Conservation (phyloP, 2,888 invertebrate species). For the Apomyelois bistriatella region DNA sequence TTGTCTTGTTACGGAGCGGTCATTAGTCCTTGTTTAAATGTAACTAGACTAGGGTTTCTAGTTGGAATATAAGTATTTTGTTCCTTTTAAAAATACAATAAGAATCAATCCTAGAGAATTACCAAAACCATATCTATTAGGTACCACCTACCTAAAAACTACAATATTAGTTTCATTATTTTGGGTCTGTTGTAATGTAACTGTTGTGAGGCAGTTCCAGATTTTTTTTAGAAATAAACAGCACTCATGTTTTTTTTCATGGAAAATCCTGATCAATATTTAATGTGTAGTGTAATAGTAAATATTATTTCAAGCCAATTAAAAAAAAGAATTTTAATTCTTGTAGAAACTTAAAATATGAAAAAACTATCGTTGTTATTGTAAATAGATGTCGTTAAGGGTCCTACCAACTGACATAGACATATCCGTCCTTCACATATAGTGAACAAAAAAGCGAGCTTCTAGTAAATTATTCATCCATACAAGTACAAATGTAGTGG, state of each 20-base stretch:
- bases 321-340: no score
- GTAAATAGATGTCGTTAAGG: background rate
- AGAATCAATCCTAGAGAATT: no score
- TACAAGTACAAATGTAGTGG: slow-evolving; percentile 34
- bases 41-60: slow-evolving; percentile 1
- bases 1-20: background rate
- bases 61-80: background rate
- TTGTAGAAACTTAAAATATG: background rate
- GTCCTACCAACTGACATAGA: background rate
- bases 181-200: no score
- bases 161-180: no score
- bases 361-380: no score
- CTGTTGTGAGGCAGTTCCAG: no score
- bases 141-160: no score
- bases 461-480: slow-evolving; percentile 14
- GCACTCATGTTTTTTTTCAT: no score
- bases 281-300: background rate
- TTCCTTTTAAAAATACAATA: background rate
- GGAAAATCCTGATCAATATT: no score
- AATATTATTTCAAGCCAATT: no score
- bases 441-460: slow-evolving; percentile 6
- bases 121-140: no score
- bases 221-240: no score
- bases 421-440: background rate
- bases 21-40: slow-evolving; percentile 3